These are phyloP conservation scores for Thomomys bottae DNA, from an alignment of 2,113 vertebrate species.

Conservation along the genomic window DNA sequence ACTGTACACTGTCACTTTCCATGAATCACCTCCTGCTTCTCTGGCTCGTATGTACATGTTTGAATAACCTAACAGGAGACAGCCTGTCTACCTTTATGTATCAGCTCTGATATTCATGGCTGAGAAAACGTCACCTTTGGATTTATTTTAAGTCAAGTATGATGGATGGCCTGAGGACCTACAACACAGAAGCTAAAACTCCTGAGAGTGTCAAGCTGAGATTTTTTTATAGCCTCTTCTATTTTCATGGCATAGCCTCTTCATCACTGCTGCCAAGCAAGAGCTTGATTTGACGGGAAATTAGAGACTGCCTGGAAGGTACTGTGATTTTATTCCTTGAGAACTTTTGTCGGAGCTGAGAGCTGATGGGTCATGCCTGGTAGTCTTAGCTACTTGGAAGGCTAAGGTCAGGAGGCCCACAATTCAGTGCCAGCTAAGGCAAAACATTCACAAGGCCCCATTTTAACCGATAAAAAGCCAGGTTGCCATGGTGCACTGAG, in stretches of 20 bases:
- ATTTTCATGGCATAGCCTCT: slow-evolving; percentile 52
- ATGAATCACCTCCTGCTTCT: slow-evolving; percentile 53
- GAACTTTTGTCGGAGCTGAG: neutral
- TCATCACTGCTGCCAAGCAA: slow-evolving; percentile 66
- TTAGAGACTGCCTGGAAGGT: slow-evolving; percentile 45
- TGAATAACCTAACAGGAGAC: slow-evolving; percentile 46
- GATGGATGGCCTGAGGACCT: slow-evolving; percentile 56
- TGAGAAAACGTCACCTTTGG: slow-evolving; percentile 62
- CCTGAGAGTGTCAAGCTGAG: slow-evolving; percentile 46
- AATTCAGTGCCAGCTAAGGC: too few relatives aligned
- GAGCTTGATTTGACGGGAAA: neutral
- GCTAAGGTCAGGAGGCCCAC: too few relatives aligned
- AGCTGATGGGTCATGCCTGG: too few relatives aligned
- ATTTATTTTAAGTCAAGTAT: slow-evolving; percentile 63
- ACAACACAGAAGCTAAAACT: slow-evolving; percentile 13
- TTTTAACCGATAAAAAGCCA: too few relatives aligned
- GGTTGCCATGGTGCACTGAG: too few relatives aligned
- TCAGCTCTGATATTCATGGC: slow-evolving; percentile 53
- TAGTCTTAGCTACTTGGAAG: too few relatives aligned
- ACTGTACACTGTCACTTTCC: slow-evolving; percentile 54
- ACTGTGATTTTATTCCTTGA: slow-evolving; percentile 47
- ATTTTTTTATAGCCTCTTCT: neutral
- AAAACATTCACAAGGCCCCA: too few relatives aligned
- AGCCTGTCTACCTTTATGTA: slow-evolving; percentile 57
- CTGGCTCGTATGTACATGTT: slow-evolving; percentile 55